Evolutionary conservation across 2,113 vertebrate species (phyloP).

Genomic region (Verasper variegatus): DNA sequence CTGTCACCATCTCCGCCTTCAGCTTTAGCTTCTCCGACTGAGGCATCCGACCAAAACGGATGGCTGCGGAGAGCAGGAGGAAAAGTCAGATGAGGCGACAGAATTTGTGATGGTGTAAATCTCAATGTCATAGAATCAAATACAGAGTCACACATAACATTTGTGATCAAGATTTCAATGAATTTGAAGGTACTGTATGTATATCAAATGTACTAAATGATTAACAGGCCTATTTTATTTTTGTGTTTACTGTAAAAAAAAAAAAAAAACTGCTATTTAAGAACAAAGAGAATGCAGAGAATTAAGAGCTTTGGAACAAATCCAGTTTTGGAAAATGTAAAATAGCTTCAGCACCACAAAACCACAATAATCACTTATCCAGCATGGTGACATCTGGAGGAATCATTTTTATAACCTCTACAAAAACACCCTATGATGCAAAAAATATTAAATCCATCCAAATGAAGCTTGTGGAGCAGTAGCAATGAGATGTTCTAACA

Average conservation of each 20-base stretch:
- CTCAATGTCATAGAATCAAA: neutral
- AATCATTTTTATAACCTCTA: neutral
- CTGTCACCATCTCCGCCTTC: conserved; percentile 94
- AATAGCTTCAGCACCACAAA: neutral
- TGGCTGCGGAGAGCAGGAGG: conserved; percentile 81
- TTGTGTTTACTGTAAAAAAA: neutral
- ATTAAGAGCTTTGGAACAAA: neutral
- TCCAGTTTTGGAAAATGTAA: neutral
- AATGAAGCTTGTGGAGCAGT: no score
- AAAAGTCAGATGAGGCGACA: neutral
- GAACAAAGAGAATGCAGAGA: neutral
- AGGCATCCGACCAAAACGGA: conserved; percentile 97
- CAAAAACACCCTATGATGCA: neutral
- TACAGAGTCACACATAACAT: no score
- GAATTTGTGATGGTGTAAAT: neutral
- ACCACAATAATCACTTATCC: conserved; percentile 1
- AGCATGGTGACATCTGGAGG: conserved; percentile 9
- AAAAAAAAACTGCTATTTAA: neutral
- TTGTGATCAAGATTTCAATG: no score
- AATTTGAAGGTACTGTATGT: no score
- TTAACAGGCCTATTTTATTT: neutral
- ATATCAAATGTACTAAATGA: no score
- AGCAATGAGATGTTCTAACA: no score
- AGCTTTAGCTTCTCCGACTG: conserved; percentile 96
- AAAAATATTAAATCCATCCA: neutral